These are phyloP conservation scores for Trachelipus rathkii DNA, from an alignment of 1,140 invertebrate genomes.

Conservation along the genomic window DNA sequence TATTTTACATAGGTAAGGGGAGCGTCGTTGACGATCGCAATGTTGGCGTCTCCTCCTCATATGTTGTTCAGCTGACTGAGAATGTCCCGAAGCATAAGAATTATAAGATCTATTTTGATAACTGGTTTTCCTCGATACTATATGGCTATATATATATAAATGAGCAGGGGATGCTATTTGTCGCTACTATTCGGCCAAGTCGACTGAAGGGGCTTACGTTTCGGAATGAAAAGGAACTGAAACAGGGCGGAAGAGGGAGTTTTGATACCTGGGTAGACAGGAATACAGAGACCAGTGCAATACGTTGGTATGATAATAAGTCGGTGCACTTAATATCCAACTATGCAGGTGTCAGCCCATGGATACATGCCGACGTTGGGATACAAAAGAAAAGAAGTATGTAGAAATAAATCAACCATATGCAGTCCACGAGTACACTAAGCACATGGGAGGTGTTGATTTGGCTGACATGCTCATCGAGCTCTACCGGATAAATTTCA, in stretches of 20 bases:
- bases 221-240: slow-evolving; percentile 44
- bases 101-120: neutral
- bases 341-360: slow-evolving; percentile 49
- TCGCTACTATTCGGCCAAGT: slow-evolving; percentile 49
- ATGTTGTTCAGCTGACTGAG: neutral
- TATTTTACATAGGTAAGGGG: neutral
- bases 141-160: too few relatives aligned
- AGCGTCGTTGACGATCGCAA: neutral
- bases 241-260: slow-evolving; percentile 37
- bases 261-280: slow-evolving; percentile 45
- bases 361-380: slow-evolving; percentile 47
- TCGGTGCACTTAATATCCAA: slow-evolving; percentile 50
- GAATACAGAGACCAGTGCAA: slow-evolving; percentile 44
- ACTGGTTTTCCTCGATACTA: neutral
- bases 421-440: slow-evolving; percentile 52
- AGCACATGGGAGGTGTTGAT: slow-evolving; percentile 50
- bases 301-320: slow-evolving; percentile 54
- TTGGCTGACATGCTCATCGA: slow-evolving; percentile 53
- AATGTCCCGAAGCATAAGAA: neutral
- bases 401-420: slow-evolving; percentile 50
- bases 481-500: slow-evolving; percentile 47
- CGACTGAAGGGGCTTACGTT: slow-evolving; percentile 48
- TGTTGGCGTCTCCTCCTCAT: neutral
- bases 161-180: neutral
- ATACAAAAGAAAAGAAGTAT: slow-evolving; percentile 46